Conservation (phyloP, 2,113 vertebrate genomes). For the Halcyon malimbica region DNA sequence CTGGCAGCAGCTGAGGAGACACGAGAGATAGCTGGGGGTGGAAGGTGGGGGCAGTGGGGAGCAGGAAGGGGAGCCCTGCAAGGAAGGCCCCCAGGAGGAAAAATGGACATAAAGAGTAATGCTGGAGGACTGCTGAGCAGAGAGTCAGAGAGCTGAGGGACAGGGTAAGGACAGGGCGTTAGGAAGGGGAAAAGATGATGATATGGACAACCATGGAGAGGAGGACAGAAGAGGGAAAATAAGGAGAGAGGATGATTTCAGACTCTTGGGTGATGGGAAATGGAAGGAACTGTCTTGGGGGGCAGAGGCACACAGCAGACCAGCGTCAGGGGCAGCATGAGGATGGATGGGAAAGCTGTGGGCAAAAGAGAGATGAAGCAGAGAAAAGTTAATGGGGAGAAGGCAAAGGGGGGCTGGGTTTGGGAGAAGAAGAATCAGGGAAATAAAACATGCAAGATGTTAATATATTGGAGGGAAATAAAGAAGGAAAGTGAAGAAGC, state of each 20-base stretch:
- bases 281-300: fast-evolving
- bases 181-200: background rate
- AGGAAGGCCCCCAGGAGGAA: background rate
- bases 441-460: background rate
- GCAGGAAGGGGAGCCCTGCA: fast-evolving
- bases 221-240: background rate
- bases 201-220: background rate
- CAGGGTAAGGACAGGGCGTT: fast-evolving
- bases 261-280: background rate
- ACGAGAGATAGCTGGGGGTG: background rate
- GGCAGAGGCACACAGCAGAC: background rate
- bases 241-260: background rate
- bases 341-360: background rate
- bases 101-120: background rate
- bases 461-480: background rate
- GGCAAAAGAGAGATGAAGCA: background rate
- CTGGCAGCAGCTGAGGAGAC: background rate
- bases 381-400: background rate
- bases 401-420: background rate
- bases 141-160: background rate
- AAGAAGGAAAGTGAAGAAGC: background rate
- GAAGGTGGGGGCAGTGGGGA: background rate
- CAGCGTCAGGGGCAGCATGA: background rate
- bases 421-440: background rate
- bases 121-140: background rate